Conservation (phyloP, 2,797 vertebrate species). For the Astyanax mexicanus region DNA sequence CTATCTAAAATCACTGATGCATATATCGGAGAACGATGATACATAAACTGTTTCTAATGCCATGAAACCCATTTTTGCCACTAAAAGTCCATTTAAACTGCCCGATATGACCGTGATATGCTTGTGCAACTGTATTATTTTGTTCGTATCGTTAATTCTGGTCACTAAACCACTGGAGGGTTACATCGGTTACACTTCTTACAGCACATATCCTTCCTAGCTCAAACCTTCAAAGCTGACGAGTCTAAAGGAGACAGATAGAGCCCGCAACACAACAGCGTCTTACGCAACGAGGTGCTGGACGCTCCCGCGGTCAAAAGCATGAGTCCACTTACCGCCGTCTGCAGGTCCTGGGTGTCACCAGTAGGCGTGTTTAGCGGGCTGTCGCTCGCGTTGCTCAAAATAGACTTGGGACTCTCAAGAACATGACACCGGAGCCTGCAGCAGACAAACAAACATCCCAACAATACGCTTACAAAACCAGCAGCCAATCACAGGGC, state of each 20-base stretch:
- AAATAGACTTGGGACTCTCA: conserved; percentile 80
- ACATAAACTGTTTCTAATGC: too few relatives aligned
- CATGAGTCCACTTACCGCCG: conserved; percentile 72
- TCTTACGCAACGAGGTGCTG: not conserved
- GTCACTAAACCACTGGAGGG: too few relatives aligned
- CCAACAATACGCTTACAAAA: not conserved
- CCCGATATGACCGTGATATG: too few relatives aligned
- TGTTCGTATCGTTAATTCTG: not conserved
- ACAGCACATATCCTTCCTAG: too few relatives aligned
- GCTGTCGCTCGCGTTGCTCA: conserved; percentile 76
- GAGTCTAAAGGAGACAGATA: too few relatives aligned
- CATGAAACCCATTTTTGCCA: too few relatives aligned
- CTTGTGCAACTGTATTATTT: too few relatives aligned
- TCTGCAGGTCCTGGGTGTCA: conserved; percentile 79
- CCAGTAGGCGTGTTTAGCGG: conserved; percentile 43
- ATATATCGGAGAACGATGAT: too few relatives aligned
- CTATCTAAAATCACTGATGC: too few relatives aligned
- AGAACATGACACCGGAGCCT: conserved; percentile 93
- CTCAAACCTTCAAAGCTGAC: too few relatives aligned
- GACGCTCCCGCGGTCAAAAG: not conserved
- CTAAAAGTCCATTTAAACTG: too few relatives aligned
- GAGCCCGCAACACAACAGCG: not conserved
- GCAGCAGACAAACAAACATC: conserved; percentile 63
- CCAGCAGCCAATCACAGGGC: too few relatives aligned
- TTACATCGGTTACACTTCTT: not conserved